Percentiles rank a stretch among this genome's conserved stretches.
Conservation (phyloP, 2,113 vertebrate species). For the Pan paniscus region DNA sequence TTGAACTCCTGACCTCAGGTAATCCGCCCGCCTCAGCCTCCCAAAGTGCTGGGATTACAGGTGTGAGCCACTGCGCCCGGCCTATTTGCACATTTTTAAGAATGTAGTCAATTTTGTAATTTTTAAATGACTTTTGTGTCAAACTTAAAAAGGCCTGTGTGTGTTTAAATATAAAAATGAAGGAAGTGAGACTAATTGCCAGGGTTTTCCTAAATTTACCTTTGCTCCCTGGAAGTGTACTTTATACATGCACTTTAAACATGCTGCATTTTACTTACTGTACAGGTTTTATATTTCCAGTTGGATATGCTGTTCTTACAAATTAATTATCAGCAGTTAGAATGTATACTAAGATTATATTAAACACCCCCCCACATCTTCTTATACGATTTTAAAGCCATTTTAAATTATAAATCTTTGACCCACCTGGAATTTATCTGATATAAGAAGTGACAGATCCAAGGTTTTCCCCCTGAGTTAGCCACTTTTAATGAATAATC, state of each 20-base stretch:
- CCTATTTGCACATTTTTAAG: neutral
- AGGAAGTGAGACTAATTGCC: neutral
- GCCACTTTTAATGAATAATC: neutral
- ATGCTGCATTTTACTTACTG: neutral
- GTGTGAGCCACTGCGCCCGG: too few species aligned
- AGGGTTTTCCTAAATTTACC: neutral
- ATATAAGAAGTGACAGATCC: neutral
- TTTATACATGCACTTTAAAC: neutral
- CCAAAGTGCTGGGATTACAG: too few species aligned
- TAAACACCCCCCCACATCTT: neutral
- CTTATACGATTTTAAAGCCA: neutral
- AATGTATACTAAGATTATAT: neutral
- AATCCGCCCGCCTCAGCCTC: too few species aligned
- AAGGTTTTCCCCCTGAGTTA: neutral
- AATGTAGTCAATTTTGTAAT: neutral
- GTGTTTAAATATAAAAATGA: conserved; percentile 41
- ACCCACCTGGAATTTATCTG: neutral
- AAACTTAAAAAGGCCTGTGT: neutral
- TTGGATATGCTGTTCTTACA: neutral
- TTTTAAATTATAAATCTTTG: conserved; percentile 23
- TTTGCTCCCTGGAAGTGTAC: neutral
- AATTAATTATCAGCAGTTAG: neutral
- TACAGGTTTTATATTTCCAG: neutral
- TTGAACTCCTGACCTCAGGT: too few species aligned
- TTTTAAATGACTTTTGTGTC: neutral